phyloP scores from a whole-genome alignment of 2,113 vertebrate genomes.

The Corythaeola cristata region DNA sequence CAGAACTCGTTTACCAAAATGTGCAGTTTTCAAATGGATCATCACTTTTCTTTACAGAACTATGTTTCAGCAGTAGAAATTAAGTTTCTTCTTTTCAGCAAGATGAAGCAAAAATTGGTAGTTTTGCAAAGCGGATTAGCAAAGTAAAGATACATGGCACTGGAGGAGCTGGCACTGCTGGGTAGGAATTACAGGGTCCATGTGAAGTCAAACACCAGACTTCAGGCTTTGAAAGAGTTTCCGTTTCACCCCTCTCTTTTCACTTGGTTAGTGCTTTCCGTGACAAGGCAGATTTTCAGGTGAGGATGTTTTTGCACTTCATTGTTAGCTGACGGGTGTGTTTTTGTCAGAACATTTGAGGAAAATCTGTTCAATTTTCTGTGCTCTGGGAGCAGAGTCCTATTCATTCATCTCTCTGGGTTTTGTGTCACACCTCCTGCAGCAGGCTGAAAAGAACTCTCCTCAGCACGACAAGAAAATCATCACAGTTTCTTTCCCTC shows the following conservation, averaged over 20 bases:
- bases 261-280: background rate
- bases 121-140: constrained; percentile 3
- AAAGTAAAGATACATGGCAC: background rate
- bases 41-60: background rate
- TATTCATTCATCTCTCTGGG: background rate
- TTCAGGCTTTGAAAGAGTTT: background rate
- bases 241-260: background rate
- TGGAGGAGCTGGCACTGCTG: background rate
- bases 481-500: background rate
- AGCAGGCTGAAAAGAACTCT: background rate
- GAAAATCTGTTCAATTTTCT: background rate
- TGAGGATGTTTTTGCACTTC: background rate
- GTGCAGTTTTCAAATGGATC: background rate
- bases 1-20: background rate
- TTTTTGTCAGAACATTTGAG: background rate
- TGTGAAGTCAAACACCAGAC: background rate
- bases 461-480: background rate
- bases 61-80: background rate
- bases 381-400: background rate
- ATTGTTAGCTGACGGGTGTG: background rate
- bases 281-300: background rate
- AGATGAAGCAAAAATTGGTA: background rate
- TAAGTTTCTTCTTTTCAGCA: background rate
- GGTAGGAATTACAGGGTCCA: background rate
- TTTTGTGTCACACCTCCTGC: background rate